Evolutionary conservation across 2,113 vertebrate genomes (phyloP).

Genomic region (Caretta caretta): DNA sequence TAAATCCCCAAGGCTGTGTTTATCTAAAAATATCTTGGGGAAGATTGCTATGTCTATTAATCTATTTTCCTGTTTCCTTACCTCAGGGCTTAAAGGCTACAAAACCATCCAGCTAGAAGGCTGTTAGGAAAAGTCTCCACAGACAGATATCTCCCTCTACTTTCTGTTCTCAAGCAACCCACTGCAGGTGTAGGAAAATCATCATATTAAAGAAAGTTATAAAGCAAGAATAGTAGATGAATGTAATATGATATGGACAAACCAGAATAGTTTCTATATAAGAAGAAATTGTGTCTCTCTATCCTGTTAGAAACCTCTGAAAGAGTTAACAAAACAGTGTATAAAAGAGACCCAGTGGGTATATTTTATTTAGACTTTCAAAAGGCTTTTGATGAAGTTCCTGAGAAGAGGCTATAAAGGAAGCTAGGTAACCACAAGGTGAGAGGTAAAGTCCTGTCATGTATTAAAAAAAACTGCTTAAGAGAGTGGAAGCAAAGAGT

Average conservation of each 20-base stretch:
- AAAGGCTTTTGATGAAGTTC: constrained; percentile 61
- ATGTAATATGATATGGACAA: constrained; percentile 28
- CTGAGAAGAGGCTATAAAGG: constrained; percentile 37
- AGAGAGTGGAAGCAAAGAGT: constrained; percentile 45
- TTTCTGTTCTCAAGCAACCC: constrained; percentile 46
- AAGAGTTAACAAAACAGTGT: constrained; percentile 41
- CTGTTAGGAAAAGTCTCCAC: constrained; percentile 52
- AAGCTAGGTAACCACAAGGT: constrained; percentile 39
- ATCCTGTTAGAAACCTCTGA: constrained; percentile 33
- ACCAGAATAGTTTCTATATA: constrained; percentile 37
- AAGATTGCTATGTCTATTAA: constrained; percentile 72
- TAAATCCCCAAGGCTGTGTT: constrained; percentile 75
- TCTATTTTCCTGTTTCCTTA: constrained; percentile 76
- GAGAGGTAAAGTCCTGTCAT: constrained; percentile 47
- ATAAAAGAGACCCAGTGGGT: constrained; percentile 38
- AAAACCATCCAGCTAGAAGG: constrained; percentile 60
- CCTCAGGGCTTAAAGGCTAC: constrained; percentile 64
- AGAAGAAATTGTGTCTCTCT: constrained; percentile 26
- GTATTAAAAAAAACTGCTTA: neutral
- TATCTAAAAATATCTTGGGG: constrained; percentile 75
- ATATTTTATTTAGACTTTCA: constrained; percentile 55
- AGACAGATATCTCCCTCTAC: constrained; percentile 39
- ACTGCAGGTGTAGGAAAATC: neutral
- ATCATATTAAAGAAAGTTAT: neutral
- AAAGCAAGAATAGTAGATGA: constrained; percentile 17